phyloP scores from a whole-genome alignment of 2,113 vertebrate genomes.

The Trogon surrucura region DNA sequence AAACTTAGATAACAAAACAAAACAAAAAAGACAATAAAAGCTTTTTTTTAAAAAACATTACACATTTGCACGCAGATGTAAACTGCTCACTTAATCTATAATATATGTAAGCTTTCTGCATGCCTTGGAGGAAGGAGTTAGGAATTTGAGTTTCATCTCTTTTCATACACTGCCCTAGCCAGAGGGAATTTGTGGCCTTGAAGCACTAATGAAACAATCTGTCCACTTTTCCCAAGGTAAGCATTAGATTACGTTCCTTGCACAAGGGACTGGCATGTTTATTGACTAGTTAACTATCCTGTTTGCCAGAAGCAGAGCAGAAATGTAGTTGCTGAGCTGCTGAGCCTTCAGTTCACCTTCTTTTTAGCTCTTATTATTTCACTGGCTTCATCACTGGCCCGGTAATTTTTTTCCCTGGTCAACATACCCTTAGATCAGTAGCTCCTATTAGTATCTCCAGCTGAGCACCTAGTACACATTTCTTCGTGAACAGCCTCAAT shows the following conservation, averaged over 20 bases:
- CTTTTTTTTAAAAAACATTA: neutral
- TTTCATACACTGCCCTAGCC: neutral
- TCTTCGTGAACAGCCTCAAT: neutral
- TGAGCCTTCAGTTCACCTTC: neutral
- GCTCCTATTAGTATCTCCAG: neutral
- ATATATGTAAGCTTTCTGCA: neutral
- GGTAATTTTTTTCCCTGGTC: neutral
- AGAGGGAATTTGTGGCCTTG: conserved; percentile 17
- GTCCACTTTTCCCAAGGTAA: neutral
- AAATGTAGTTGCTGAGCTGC: neutral
- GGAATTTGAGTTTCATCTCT: neutral
- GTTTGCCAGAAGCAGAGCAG: neutral
- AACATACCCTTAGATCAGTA: neutral
- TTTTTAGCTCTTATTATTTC: neutral
- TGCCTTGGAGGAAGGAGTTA: neutral
- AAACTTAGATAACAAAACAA: neutral
- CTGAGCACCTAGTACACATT: neutral
- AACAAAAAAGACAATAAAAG: neutral
- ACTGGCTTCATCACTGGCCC: neutral
- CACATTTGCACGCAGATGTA: neutral
- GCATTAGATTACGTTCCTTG: neutral
- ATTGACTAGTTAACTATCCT: neutral
- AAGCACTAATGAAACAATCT: conserved; percentile 34
- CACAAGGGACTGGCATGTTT: neutral
- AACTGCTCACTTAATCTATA: neutral